Evolutionary conservation across 1,140 invertebrate species (phyloP), one percentile per base, ranked within the genome.

Genomic region (Meloidogyne chitwoodi): DNA sequence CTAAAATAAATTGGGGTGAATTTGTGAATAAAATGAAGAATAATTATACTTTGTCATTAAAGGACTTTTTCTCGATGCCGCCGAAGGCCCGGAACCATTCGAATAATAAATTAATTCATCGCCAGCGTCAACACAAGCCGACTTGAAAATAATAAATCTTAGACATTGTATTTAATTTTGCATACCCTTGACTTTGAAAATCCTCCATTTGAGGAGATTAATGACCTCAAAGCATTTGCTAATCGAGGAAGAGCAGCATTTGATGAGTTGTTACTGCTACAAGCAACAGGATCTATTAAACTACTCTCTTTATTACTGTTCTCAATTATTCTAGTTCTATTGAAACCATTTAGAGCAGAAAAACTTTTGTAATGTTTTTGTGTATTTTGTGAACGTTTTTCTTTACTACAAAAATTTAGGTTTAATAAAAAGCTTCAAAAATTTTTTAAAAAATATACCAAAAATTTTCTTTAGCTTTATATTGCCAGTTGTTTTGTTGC

Each of bases 101-200:
- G 68, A 70, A 61, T 70, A 70, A 3, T 70, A 70, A 44, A 70
- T 70, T 14, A 70, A 26, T 31, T 70, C 68, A 56, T 70, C 68
- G 2, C 16, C 68, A 56, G 68, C 68, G 27, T 70, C 68, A 22
- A 70, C 68, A n/a, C 26, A 70, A 26, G 34, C 68, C 16, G 14
- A 31, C 68, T 70, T 10, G 41, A 26, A 48, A 56, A n/a, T n/a
- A 22, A 26, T 10, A 26, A 61, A 8, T 63, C 6, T 11, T 68
- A 68, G 38, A 41, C 4, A 16, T 8, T 19, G 16, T 48, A 31
- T 44, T 44, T 19, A 19, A 70, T 48, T 29, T 22, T 4, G 2
- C 0, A 24, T 31, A n/a, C 27, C 24, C n/a, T 68, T 31, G 67
- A 16, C n/a, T n/a, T 68, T 61, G 11, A 8, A 14, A 22, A 67